phyloP scores from a whole-genome alignment of 2,797 vertebrate species.

The Ptychadena robeensis region DNA sequence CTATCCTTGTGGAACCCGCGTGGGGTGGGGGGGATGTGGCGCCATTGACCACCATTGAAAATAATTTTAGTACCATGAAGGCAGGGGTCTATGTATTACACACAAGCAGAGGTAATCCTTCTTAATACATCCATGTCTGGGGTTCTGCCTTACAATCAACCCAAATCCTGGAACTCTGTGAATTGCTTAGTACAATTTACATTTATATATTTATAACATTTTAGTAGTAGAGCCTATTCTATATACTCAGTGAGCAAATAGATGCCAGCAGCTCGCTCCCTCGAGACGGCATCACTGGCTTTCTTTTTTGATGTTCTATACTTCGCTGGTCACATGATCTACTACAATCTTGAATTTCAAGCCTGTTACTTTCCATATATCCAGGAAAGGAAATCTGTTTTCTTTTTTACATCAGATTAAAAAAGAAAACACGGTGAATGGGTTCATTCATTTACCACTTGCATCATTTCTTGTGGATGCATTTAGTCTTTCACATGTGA shows the following conservation, averaged over 20 bases:
- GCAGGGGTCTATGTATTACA: too few relatives aligned
- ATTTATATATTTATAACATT: too few relatives aligned
- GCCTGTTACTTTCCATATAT: background rate
- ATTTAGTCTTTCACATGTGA: background rate
- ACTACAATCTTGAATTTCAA: slow-evolving; percentile 5
- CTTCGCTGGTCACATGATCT: background rate
- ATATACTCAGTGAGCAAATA: background rate
- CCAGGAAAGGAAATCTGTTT: slow-evolving; percentile 22
- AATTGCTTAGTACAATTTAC: background rate
- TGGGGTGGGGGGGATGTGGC: too few relatives aligned
- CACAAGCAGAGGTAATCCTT: too few relatives aligned
- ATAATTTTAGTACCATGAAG: too few relatives aligned
- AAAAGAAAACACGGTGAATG: background rate
- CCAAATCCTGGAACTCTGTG: too few relatives aligned
- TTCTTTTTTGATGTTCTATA: background rate
- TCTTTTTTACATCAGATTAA: slow-evolving; percentile 13
- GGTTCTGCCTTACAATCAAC: too few relatives aligned
- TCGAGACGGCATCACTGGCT: background rate
- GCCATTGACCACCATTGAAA: too few relatives aligned
- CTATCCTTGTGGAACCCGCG: too few relatives aligned
- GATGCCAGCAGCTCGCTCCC: background rate
- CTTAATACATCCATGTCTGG: too few relatives aligned
- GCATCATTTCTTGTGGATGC: background rate
- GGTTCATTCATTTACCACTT: slow-evolving; percentile 1
- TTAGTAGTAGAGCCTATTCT: background rate